phyloP scores from a whole-genome alignment of 2,888 invertebrate genomes.

The Leptogaster cylindrica region DNA sequence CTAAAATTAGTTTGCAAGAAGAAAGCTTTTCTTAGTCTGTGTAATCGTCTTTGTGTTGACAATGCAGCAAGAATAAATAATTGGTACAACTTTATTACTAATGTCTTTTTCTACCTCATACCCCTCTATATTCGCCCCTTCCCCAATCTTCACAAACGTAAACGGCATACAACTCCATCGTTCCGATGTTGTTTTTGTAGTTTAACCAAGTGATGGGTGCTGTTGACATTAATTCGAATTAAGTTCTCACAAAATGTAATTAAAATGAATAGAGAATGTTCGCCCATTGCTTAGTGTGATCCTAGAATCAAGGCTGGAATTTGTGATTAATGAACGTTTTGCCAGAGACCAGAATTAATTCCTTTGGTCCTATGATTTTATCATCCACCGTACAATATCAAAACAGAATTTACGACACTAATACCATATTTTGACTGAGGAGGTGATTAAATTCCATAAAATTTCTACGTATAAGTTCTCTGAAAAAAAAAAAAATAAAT shows the following conservation, averaged over 20 bases:
- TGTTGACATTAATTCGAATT: conserved; percentile 40
- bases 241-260: conserved; percentile 35
- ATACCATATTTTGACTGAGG: too few species aligned
- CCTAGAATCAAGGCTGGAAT: conserved; percentile 11
- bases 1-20: background rate
- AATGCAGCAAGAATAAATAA: conserved; percentile 34
- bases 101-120: conserved; percentile 2
- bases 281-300: conserved; percentile 19
- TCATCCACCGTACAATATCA: too few species aligned
- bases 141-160: background rate
- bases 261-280: conserved; percentile 38
- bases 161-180: background rate
- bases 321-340: conserved; percentile 27
- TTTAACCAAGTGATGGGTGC: conserved; percentile 30
- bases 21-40: background rate
- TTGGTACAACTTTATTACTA: conserved; percentile 38
- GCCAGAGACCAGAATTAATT: too few species aligned
- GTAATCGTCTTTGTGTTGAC: conserved; percentile 1
- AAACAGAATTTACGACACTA: too few species aligned
- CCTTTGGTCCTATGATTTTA: too few species aligned
- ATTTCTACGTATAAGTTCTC: too few species aligned
- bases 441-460: too few species aligned
- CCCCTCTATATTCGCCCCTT: too few species aligned
- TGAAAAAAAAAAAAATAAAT: too few species aligned
- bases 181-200: conserved; percentile 29